Percentiles rank a stretch among this genome's conserved stretches.
phyloP scores from a whole-genome alignment of 2,113 vertebrate species.

The Panthera leo region DNA sequence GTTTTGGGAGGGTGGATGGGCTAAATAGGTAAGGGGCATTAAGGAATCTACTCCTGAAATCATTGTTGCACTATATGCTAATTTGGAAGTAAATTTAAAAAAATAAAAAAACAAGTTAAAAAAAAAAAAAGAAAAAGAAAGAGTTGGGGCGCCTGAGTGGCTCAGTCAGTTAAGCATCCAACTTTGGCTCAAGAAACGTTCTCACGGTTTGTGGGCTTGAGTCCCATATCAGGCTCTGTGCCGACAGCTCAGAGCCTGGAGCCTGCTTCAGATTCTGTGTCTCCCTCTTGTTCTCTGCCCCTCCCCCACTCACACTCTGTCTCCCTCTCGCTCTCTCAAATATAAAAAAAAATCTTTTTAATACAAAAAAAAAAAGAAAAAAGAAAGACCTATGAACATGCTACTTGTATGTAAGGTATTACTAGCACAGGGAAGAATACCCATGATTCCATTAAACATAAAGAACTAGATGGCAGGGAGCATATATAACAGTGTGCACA shows the following conservation, averaged over 20 bases:
- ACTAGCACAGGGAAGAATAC: not conserved
- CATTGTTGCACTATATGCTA: no score
- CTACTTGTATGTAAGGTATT: not conserved
- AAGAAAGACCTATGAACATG: not conserved
- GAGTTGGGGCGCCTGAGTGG: not conserved
- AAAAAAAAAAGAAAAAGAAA: not conserved
- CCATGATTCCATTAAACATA: not conserved
- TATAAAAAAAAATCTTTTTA: not conserved
- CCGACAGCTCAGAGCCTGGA: no score
- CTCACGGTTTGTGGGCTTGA: not conserved
- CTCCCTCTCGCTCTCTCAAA: not conserved
- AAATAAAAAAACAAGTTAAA: no score
- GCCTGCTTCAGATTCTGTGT: not conserved
- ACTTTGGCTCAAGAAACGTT: not conserved
- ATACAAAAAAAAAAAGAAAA: constrained; percentile 21
- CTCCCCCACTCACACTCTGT: not conserved
- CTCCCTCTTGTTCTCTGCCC: not conserved
- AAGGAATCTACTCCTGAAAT: no score
- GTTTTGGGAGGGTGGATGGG: no score
- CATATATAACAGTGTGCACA: not conserved
- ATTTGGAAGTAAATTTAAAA: no score
- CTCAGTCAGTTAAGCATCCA: not conserved
- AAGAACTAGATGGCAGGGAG: not conserved
- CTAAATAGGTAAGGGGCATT: no score
- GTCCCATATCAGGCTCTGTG: not conserved